Conservation (phyloP, 2,113 vertebrate species). For the Tragelaphus strepsiceros region DNA sequence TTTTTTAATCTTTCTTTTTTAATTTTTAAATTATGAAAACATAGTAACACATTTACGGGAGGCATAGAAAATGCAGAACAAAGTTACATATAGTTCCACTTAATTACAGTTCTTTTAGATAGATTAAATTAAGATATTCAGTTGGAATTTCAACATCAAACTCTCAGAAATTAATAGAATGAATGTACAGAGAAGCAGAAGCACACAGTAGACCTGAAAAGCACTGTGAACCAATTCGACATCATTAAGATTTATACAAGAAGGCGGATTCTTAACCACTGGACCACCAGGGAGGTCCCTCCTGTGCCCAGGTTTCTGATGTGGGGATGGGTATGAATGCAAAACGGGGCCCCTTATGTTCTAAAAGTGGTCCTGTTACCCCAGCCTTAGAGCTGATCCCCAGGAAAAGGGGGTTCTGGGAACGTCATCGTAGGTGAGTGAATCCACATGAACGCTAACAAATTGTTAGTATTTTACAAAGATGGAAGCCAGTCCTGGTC, state of each 20-base stretch:
- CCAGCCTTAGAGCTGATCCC: not conserved
- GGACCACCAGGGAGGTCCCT: not conserved
- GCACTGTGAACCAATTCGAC: not conserved
- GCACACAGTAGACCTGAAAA: not conserved
- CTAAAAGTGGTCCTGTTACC: not conserved
- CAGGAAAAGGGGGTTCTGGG: not conserved
- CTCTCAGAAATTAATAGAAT: not conserved
- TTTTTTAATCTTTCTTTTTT: not conserved
- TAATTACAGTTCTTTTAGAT: not conserved
- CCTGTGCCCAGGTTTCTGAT: not conserved
- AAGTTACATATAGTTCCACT: not conserved
- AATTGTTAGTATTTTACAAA: not conserved
- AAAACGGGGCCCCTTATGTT: not conserved
- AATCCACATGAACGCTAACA: not conserved
- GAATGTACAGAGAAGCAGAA: not conserved
- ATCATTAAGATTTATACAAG: not conserved
- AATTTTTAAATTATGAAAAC: not conserved
- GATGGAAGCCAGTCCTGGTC: not conserved
- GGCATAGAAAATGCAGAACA: not conserved
- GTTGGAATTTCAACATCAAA: not conserved
- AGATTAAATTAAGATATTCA: not conserved
- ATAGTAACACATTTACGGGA: not conserved
- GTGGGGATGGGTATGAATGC: not conserved
- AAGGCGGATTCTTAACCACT: not conserved
- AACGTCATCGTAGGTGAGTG: not conserved